Base-by-base conservation (phyloP, 2,113 vertebrate genomes). In the Pampusana beccarii region DNA sequence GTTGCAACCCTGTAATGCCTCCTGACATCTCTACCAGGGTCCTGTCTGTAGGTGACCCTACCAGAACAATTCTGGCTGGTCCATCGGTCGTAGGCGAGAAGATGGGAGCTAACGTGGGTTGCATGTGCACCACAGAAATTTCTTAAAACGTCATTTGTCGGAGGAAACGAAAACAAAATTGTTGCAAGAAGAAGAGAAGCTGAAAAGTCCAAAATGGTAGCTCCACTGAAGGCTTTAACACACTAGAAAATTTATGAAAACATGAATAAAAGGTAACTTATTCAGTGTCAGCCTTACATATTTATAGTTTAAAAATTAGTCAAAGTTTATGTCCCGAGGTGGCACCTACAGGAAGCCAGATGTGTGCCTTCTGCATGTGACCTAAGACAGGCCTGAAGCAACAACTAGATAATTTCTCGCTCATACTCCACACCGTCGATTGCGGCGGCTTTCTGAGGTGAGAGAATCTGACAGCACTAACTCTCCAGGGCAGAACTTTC, bases 401-500 rank as follows among this genome's bases (percentile, higher is more conserved):
- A 97, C 98, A 97, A 97, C 98, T 98, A 98, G 99, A 98, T 99
- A 98, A 99, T 99, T 99, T 98, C 98, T 98, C 98, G 98, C 99
- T 98, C 98, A 96, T 98, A 98, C 98, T 98, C 98, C 97, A 98
- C 98, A 98, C 98, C 98, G 99, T 99, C 98, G 98, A 99, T 98
- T 79, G 98, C 98, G 98, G 99, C 98, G 97, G 98, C 99, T 98
- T 99, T 99, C 98, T 99, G 99, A 99, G 99, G 99, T 99, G 99
- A 99, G 98, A 98, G 99, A 99, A 99, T 98, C 99, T 99, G 99
- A 99, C 99, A 99, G 99, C 98, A 96, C 97, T 98, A 98, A 98
- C 98, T 99, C 99, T 99, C 99, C 98, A 98, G 99, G 99, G 99
- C 99, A 99, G 98, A 99, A 99, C 99, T 99, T 99, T 99, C 98